A percentile compares a stretch with the other conserved stretches of the same genome.
Conservation (phyloP, 2,797 vertebrate genomes). For the Gouania willdenowi region DNA sequence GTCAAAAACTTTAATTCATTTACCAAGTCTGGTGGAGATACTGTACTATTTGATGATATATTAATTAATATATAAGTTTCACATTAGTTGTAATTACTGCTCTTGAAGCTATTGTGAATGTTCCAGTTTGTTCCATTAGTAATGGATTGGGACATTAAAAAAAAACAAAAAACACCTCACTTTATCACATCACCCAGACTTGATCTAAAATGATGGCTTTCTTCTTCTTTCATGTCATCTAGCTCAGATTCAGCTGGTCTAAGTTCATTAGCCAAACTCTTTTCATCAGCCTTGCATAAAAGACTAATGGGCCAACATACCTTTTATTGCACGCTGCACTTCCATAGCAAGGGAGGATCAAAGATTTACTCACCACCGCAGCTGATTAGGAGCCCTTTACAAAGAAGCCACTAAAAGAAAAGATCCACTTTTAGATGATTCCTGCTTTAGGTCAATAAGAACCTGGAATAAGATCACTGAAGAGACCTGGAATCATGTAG, state of each 20-base stretch:
- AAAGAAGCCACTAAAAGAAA: slow-evolving; percentile 59
- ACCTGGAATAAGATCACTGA: slow-evolving; percentile 21
- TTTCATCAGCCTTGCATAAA: slow-evolving; percentile 57
- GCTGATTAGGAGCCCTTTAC: slow-evolving; percentile 44
- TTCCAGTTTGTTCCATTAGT: not conserved
- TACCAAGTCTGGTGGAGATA: too few species aligned
- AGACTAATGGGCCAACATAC: slow-evolving; percentile 66
- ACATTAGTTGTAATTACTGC: slow-evolving; percentile 19
- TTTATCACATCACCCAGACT: too few species aligned
- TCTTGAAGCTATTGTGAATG: slow-evolving; percentile 15
- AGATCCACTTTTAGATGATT: slow-evolving; percentile 66
- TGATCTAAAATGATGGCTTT: too few species aligned
- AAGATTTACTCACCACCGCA: slow-evolving; percentile 51
- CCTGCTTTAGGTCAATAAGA: slow-evolving; percentile 51
- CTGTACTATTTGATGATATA: too few species aligned
- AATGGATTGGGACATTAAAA: slow-evolving; percentile 18
- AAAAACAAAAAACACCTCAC: too few species aligned
- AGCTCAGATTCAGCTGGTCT: slow-evolving; percentile 35
- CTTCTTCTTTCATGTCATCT: slow-evolving; percentile 1
- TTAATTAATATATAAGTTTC: too few species aligned
- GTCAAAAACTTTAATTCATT: too few species aligned
- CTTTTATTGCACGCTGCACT: slow-evolving; percentile 63
- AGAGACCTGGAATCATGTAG: slow-evolving; percentile 44
- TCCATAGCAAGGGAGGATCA: slow-evolving; percentile 51
- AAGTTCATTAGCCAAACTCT: slow-evolving; percentile 69